Base-by-base conservation (phyloP, 1,140 invertebrate species). In the Megalonaias nervosa region DNA sequence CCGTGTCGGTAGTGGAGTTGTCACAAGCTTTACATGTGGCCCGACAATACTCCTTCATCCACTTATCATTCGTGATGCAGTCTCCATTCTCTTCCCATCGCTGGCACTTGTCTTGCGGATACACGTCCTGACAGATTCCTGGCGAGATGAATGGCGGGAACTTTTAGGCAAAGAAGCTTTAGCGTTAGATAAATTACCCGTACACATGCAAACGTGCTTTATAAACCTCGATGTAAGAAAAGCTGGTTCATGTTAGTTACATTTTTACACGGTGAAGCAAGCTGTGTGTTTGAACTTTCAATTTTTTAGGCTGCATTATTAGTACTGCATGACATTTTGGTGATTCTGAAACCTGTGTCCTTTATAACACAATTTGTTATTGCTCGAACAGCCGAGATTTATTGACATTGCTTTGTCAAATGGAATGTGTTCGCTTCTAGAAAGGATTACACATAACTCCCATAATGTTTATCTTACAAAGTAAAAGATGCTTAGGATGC, bases 31-130 rank as follows among this genome's bases (percentile, higher is more conserved):
- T 79, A 74, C 87, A 89, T 2, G 85, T 82, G 19, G 81, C 67
- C 38, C 70, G 73, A 67, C 87, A 89, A 74, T 89, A 79, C 23
- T 60, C 71, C 15, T 71, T 68, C 87, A 89, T 89, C 85, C 85
- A 89, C 15, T 64, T 21, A 15, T 75, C 31, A 74, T 89, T 87
- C 23, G 78, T 82, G 15, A 81, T 77, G 61, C 87, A 89, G 62
- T 87, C 83, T 11, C 86, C 86, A 15, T 77, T 62, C 15, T 77
- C 59, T 19, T 71, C 72, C 87, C 87, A 89, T 15, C 59, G 67
- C 31, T 64, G 2, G 74, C 87, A 88, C 73, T 84, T 84, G 38
- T 71, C 70, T 13, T 16, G 38, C 11, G 62, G 19, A 75, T 81
- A 85, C 15, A 69, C 26, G 65, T 86, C 84, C 16, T 82, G 81